Evolutionary conservation across 2,797 vertebrate genomes (phyloP).

Genomic region (Pseudochromis fuscus): DNA sequence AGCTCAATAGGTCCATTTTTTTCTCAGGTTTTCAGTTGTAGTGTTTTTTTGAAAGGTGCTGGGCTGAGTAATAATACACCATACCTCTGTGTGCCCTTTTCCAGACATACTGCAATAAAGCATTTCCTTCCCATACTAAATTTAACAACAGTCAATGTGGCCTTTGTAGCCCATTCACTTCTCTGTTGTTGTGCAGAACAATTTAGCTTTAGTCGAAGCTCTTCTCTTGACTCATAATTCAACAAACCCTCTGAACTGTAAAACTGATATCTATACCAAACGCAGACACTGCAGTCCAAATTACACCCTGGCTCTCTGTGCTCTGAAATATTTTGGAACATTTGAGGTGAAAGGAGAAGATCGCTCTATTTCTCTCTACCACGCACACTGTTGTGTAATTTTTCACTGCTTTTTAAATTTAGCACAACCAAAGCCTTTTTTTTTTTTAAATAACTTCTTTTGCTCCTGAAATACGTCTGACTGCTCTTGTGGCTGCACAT

Average conservation of each 20-base stretch:
- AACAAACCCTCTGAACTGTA: constrained; percentile 16
- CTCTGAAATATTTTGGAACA: constrained; percentile 63
- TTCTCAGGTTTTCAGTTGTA: constrained; percentile 25
- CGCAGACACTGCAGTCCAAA: constrained; percentile 48
- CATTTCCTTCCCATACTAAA: constrained; percentile 66
- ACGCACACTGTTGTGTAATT: constrained; percentile 46
- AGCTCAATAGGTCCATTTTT: background rate
- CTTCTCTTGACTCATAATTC: constrained; percentile 22
- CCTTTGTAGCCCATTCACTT: constrained; percentile 30
- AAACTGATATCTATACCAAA: constrained; percentile 57
- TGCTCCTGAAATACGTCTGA: constrained; percentile 50
- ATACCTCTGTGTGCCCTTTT: constrained; percentile 42
- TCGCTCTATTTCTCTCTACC: constrained; percentile 39
- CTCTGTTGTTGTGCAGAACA: constrained; percentile 42
- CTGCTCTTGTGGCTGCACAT: constrained; percentile 44
- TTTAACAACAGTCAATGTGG: constrained; percentile 53
- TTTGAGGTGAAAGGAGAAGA: constrained; percentile 51
- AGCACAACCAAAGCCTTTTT: constrained; percentile 61
- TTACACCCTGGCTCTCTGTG: constrained; percentile 59
- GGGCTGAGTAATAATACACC: constrained; percentile 40
- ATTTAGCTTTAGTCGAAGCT: constrained; percentile 20
- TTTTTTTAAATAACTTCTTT: constrained; percentile 62
- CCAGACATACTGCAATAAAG: constrained; percentile 65
- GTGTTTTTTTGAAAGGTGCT: constrained; percentile 3
- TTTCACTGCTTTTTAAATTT: constrained; percentile 64